Conservation (phyloP, 2,888 invertebrate species). For the Platycheirus albimanus region DNA sequence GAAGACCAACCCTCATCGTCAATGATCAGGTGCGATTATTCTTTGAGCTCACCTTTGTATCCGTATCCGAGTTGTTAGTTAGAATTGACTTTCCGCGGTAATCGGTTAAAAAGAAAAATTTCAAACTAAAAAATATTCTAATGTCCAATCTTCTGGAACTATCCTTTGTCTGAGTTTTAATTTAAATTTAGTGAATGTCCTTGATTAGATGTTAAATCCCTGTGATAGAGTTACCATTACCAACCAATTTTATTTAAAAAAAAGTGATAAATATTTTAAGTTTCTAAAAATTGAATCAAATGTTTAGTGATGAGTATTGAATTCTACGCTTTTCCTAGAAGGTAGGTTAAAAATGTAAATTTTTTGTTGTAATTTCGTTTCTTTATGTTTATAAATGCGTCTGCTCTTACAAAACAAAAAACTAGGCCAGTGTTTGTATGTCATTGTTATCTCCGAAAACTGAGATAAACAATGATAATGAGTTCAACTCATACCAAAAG, state of each 20-base stretch:
- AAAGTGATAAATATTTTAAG: neutral
- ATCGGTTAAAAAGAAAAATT: constrained; percentile 41
- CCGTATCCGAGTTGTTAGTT: constrained; percentile 53
- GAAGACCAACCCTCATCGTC: constrained; percentile 70
- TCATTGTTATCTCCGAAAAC: constrained; percentile 19
- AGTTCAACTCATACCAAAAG: neutral
- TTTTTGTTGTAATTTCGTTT: neutral
- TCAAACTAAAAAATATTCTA: neutral
- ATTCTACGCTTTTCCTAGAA: constrained; percentile 75
- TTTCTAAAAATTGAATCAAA: neutral
- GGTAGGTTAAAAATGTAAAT: constrained; percentile 66
- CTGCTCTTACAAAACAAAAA: neutral
- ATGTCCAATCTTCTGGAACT: neutral
- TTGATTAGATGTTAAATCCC: neutral
- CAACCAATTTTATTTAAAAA: neutral
- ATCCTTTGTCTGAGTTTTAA: neutral
- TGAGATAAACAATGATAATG: constrained; percentile 40
- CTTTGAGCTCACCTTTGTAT: constrained; percentile 61
- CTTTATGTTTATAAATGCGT: neutral
- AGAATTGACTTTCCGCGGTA: constrained; percentile 63
- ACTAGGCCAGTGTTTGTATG: constrained; percentile 17
- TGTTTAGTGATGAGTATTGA: constrained; percentile 74
- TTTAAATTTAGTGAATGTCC: neutral
- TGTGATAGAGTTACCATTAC: neutral
- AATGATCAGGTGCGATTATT: constrained; percentile 71